Base-by-base conservation (phyloP, 1,140 invertebrate genomes). In the Drosophila navojoa region DNA sequence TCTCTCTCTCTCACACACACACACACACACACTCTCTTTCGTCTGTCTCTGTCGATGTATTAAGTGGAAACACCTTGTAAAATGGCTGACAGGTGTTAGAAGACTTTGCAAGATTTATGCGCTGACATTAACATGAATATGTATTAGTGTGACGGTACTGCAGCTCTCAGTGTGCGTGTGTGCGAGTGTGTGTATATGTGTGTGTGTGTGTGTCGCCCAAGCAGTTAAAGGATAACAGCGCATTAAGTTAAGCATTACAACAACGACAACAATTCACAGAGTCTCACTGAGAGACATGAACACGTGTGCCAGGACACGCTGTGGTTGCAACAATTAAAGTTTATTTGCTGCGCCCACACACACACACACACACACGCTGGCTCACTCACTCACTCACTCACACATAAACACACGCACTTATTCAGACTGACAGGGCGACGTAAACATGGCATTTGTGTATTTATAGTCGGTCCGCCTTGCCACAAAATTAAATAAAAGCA, bases 401-500 rank as follows among this genome's bases (percentile, higher is more conserved):
- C 16, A 63, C 10, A 40, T 5, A n/a, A n/a, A 63, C 52, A 57
- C 29, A 50, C 52, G 22, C 52, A 62, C 42, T 52, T 61, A 52
- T 42, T 35, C 32, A 64, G 47, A 38, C 59, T 13, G 57, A 53
- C 53, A 62, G 32, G 55, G 59, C 42, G 59, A 71, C 72, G 40
- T 47, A 61, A 63, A 78, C 57, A 70, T 74, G 61, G 60, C 64
- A 73, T 79, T 68, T 87, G 76, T 87, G 82, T 87, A 87, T 87
- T 87, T 87, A 87, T 89, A 89, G 82, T 62, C 71, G 76, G 57
- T 60, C 57, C 60, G 53, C 79, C 84, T 81, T 82, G 82, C 82
- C 84, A 87, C 82, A 87, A 87, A 87, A 87, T 87, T 87, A 87
- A 87, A 87, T 87, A 87, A 89, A 87, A 87, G 82, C 84, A 82